phyloP scores from a whole-genome alignment of 2,888 invertebrate species.

The Epinotia ramella region DNA sequence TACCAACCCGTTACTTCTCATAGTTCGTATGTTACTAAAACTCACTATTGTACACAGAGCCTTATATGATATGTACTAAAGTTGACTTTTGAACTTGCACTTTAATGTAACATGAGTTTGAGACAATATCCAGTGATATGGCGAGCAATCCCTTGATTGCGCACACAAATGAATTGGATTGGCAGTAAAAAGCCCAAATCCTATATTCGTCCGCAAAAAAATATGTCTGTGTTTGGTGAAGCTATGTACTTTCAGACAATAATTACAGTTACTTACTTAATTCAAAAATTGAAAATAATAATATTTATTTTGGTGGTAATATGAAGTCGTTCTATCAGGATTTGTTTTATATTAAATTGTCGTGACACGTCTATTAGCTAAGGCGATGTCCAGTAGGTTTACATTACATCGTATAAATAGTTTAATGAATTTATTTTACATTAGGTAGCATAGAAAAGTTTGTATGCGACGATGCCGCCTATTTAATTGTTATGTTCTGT shows the following conservation, averaged over 20 bases:
- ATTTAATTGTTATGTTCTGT: too few species aligned
- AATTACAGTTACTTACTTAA: too few species aligned
- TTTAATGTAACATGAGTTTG: conserved; percentile 3
- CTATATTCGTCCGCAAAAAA: not conserved
- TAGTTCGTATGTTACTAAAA: not conserved
- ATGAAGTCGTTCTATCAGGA: too few species aligned
- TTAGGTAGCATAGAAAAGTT: too few species aligned
- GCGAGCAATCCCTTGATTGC: conserved; percentile 59
- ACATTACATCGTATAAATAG: too few species aligned
- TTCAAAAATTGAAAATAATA: too few species aligned
- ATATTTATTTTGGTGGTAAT: too few species aligned
- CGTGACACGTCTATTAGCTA: too few species aligned
- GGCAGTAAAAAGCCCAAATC: conserved; percentile 32
- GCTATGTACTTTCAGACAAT: not conserved
- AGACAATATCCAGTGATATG: conserved; percentile 25
- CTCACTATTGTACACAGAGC: not conserved
- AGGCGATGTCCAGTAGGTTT: too few species aligned
- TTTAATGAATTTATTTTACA: too few species aligned
- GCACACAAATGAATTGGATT: conserved; percentile 53
- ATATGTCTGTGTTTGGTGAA: conserved; percentile 1
- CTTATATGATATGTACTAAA: not conserved
- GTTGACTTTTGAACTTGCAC: not conserved
- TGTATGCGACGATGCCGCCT: too few species aligned
- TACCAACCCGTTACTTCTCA: conserved; percentile 48
- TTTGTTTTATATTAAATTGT: too few species aligned